Base-by-base conservation (phyloP, 1,140 invertebrate species). In the Drosophila novamexicana region DNA sequence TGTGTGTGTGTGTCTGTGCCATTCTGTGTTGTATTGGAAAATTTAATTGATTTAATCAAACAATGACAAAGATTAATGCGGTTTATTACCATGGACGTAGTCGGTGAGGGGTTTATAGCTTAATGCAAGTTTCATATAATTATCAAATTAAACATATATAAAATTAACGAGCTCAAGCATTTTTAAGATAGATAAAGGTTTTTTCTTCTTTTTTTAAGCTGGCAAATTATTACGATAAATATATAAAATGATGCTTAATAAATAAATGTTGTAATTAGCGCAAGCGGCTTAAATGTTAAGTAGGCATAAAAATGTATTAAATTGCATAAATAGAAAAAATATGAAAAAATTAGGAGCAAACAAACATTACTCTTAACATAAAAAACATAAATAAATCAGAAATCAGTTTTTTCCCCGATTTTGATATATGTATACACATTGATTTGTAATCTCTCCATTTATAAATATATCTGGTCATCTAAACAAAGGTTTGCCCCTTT, bases 21-120 rank as follows among this genome's bases (percentile, higher is more conserved):
- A 29, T 47, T 42, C 57, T 53, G 32, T 34, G 14, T 44, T 50
- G 61, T 49, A 67, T 76, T 62, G 57, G 36, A 59, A 66, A 77
- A 73, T 77, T 67, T 64, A 79, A 79, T 79, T 79, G 74, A 77
- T 79, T 77, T 77, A 79, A 77, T 77, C 77, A 73, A 79, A 76
- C 63, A 79, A 79, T 79, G 69, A 77, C 63, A 73, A 68, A 61
- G 74, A 79, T 73, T 59, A 79, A 79, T 79, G 66, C 14, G 56
- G 8, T 50, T 62, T 56, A 62, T 39, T 36, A 40, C 45, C 32
- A 52, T 10, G 39, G 7, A 44, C 18, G 61, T 34, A 4, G 4
- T 14, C 29, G 18, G 18, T 16, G 34, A 32, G 58, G 14, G 7
- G 10, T 14, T 47, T 7, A 47, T 10, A 36, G 9, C 29, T 42